Conservation (phyloP, 2,888 invertebrate genomes). For the Amphipoea oculea region DNA sequence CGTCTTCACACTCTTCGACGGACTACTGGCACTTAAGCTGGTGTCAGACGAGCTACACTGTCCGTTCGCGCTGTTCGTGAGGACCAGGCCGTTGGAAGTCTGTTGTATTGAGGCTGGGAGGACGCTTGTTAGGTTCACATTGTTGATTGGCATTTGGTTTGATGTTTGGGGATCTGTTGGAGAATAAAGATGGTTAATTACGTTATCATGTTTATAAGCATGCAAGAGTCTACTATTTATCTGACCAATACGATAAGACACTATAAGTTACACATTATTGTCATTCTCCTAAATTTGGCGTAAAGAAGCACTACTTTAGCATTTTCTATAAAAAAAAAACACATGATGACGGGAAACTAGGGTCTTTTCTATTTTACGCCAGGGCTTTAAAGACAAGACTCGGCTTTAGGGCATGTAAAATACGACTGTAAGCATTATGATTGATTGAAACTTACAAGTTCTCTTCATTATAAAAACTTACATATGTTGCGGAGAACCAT, state of each 20-base stretch:
- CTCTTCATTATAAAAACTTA: no score
- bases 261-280: no score
- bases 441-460: no score
- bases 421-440: no score
- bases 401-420: no score
- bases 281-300: neutral
- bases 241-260: neutral
- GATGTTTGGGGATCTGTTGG: conserved; percentile 78
- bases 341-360: no score
- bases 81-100: conserved; percentile 78
- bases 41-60: conserved; percentile 89
- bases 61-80: conserved; percentile 82
- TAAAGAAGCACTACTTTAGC: neutral
- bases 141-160: conserved; percentile 81
- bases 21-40: conserved; percentile 93
- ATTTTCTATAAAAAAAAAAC: no score
- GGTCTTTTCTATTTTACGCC: no score
- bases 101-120: conserved; percentile 83
- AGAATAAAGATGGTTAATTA: neutral
- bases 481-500: no score
- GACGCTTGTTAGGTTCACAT: conserved; percentile 81
- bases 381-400: no score
- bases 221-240: neutral
- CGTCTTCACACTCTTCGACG: conserved; percentile 96
- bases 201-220: neutral